These are phyloP conservation scores for Scaptomyza cyrtandrae DNA, from an alignment of 2,888 invertebrate species.

Conservation along the genomic window DNA sequence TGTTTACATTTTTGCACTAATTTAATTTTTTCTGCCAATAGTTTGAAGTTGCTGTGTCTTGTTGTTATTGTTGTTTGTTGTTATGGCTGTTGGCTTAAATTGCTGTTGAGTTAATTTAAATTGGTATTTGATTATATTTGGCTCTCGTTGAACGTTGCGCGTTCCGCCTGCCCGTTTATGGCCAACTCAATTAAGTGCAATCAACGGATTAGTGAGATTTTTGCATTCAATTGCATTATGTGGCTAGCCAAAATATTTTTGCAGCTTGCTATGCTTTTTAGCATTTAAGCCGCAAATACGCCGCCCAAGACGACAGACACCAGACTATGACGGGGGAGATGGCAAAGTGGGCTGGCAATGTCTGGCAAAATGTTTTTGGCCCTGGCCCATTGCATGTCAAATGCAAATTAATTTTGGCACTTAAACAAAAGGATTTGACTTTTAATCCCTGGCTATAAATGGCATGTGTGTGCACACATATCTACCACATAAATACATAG, in stretches of 20 bases:
- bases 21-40: conserved; percentile 75
- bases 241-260: conserved; percentile 55
- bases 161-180: conserved; percentile 71
- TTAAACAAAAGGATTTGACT: conserved; percentile 79
- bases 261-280: conserved; percentile 22
- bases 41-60: conserved; percentile 20
- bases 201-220: conserved; percentile 75
- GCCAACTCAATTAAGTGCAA: conserved; percentile 79
- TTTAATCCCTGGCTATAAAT: conserved; percentile 80
- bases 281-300: conserved; percentile 28
- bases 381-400: conserved; percentile 75
- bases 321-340: conserved; percentile 8
- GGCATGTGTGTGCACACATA: conserved; percentile 75
- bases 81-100: conserved; percentile 66
- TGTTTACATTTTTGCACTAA: conserved; percentile 79
- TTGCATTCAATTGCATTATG: conserved; percentile 72
- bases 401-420: conserved; percentile 79
- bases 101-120: conserved; percentile 80
- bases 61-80: conserved; percentile 10
- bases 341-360: conserved; percentile 12
- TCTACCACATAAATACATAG: conserved; percentile 59
- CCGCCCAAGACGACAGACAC: conserved; percentile 38
- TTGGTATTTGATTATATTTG: conserved; percentile 80
- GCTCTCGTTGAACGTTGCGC: conserved; percentile 54
- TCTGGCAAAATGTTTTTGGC: conserved; percentile 69